phyloP scores from a whole-genome alignment of 1,140 invertebrate genomes.

The Rhopalosiphum maidis region DNA sequence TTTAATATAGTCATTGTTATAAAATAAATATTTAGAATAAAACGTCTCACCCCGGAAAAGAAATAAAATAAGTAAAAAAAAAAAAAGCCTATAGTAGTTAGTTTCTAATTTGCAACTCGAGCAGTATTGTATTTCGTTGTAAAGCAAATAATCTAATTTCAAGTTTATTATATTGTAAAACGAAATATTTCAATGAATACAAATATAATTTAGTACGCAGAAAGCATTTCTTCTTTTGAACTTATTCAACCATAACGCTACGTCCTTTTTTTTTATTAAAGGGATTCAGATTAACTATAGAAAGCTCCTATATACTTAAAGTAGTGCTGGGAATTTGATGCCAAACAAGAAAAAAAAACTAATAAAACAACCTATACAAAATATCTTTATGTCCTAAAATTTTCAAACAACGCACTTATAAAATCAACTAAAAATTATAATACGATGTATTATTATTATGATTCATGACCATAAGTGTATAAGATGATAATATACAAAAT shows the following conservation, averaged over 20 bases:
- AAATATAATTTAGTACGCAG: not conserved
- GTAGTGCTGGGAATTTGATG: not conserved
- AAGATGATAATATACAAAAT: too few relatives aligned
- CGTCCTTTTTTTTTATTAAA: not conserved
- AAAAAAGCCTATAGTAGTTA: not conserved
- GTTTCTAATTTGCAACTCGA: not conserved
- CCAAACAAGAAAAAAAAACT: not conserved
- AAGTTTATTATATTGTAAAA: not conserved
- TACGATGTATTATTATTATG: too few relatives aligned
- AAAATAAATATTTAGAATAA: not conserved
- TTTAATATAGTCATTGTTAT: not conserved
- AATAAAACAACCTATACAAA: not conserved
- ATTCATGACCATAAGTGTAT: too few relatives aligned
- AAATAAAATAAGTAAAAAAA: not conserved
- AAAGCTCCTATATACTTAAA: not conserved
- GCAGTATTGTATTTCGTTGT: not conserved
- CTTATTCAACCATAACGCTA: not conserved
- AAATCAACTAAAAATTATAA: not conserved
- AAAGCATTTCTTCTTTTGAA: not conserved
- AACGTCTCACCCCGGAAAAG: not conserved
- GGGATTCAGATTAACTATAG: not conserved
- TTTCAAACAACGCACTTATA: not conserved
- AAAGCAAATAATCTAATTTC: not conserved
- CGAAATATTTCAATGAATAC: constrained; percentile 20
- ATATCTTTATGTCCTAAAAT: not conserved